These are phyloP conservation scores for Acromyrmex charruanus DNA, from an alignment of 1,140 invertebrate genomes.

Conservation along the genomic window DNA sequence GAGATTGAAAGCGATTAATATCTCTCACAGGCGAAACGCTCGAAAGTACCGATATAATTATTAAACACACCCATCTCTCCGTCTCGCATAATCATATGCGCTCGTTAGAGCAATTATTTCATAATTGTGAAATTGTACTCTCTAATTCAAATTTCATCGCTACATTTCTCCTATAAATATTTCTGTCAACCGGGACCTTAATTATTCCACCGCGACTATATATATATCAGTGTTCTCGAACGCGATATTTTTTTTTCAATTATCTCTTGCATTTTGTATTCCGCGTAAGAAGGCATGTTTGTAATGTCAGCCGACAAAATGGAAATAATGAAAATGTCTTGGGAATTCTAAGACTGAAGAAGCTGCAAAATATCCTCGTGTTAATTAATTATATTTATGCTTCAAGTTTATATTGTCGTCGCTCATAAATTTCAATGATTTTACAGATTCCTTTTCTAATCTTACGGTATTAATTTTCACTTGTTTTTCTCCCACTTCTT, in stretches of 20 bases:
- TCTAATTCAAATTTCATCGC: constrained; percentile 43
- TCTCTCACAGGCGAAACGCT: constrained; percentile 21
- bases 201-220: constrained; percentile 20
- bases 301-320: constrained; percentile 13
- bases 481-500: not conserved
- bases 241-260: constrained; percentile 16
- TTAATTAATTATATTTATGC: constrained; percentile 19
- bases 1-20: constrained; percentile 36
- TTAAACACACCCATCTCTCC: constrained; percentile 23
- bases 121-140: constrained; percentile 41
- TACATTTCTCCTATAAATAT: constrained; percentile 58
- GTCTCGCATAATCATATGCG: constrained; percentile 32
- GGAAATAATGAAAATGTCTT: constrained; percentile 35
- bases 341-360: constrained; percentile 11
- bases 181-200: not conserved
- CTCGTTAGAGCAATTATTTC: constrained; percentile 50
- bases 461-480: not conserved
- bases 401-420: constrained; percentile 30
- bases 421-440: constrained; percentile 36
- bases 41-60: constrained; percentile 48
- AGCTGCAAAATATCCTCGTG: constrained; percentile 8
- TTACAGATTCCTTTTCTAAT: not conserved
- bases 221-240: not conserved
- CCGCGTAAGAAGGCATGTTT: not conserved
- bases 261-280: constrained; percentile 4